Conservation (phyloP, 2,797 vertebrate species). For the Cygnus olor region DNA sequence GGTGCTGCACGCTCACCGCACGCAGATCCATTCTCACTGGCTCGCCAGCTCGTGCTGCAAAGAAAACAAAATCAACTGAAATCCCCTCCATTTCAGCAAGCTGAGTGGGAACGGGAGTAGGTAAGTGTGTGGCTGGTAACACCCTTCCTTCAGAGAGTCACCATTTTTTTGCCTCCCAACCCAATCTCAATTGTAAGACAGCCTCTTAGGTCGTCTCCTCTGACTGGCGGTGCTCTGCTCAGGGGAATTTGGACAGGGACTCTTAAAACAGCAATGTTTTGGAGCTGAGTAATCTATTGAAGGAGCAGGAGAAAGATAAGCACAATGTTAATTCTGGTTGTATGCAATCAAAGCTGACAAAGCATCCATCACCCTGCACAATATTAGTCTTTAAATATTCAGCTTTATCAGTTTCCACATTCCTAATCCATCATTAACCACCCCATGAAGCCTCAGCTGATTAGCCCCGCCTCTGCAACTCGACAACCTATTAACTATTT, state of each 20-base stretch:
- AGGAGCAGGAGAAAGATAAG: constrained; percentile 46
- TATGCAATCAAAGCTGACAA: constrained; percentile 31
- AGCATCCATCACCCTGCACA: constrained; percentile 55
- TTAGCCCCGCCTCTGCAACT: constrained; percentile 55
- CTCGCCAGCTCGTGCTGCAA: neutral
- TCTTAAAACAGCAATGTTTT: neutral
- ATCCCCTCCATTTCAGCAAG: constrained; percentile 9
- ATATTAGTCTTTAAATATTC: constrained; percentile 60
- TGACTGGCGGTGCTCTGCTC: neutral
- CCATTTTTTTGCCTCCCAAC: constrained; percentile 3
- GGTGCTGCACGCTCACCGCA: neutral
- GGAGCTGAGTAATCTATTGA: neutral
- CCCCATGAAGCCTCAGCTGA: constrained; percentile 40
- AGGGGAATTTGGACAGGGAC: constrained; percentile 10
- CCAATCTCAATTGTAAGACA: neutral
- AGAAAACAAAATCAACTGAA: constrained; percentile 45
- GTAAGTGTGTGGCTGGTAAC: neutral
- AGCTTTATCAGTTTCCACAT: constrained; percentile 55
- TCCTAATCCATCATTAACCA: constrained; percentile 64
- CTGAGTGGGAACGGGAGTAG: neutral
- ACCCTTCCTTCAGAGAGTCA: rapidly evolving
- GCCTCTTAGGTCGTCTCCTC: neutral
- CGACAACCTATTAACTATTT: constrained; percentile 59
- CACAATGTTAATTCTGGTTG: constrained; percentile 40
- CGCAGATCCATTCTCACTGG: neutral